Evolutionary conservation across 2,888 invertebrate genomes (phyloP), one percentile per base, ranked within the genome.

Genomic region (Lumbricus terrestris): DNA sequence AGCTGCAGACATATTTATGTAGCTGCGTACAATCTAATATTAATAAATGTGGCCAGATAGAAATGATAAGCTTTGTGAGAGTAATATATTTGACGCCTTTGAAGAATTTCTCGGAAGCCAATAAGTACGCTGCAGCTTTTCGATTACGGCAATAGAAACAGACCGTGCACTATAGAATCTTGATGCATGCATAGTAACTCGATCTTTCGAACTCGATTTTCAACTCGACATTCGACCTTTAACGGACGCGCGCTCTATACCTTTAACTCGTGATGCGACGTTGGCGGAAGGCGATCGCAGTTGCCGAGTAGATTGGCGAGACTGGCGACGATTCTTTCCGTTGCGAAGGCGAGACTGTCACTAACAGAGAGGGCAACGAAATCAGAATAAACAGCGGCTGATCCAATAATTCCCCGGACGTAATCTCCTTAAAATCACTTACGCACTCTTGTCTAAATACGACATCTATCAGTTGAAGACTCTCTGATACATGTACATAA

Each of bases 261-360:
- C 94, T 93, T 94, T 37, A 94, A 92, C 90, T 94, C 93, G 88
- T 92, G 91, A 37, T 94, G 93, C 20, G 94, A 91, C 88, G 93
- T 93, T 13, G 93, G 92, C 13, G 94, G 94, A 92, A 94, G 92
- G 42, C 94, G 92, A 29, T 95, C 94, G 91, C 93, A 93, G 92
- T 94, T 94, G 85, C 97, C 97, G 93, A 98, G 95, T 92, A 98
- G 97, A 95, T 98, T 98, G 88, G 98, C 97, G 89, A 99, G 96
- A 94, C 98, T 98, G 29, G 97, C 97, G 91, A 97, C 96, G 29
- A 99, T 97, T 0, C 97, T 97, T 95, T 99, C 98, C 3, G 98
- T 96, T n/a, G 97, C 98, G 95, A 98, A 98, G 3, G 98, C 98
- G 93, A 98, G 95, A 5, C 98, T 98, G 93, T 98, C 97, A 89